These are phyloP conservation scores for Pangasius macronema DNA, from an alignment of 2,797 vertebrate genomes.

Conservation along the genomic window DNA sequence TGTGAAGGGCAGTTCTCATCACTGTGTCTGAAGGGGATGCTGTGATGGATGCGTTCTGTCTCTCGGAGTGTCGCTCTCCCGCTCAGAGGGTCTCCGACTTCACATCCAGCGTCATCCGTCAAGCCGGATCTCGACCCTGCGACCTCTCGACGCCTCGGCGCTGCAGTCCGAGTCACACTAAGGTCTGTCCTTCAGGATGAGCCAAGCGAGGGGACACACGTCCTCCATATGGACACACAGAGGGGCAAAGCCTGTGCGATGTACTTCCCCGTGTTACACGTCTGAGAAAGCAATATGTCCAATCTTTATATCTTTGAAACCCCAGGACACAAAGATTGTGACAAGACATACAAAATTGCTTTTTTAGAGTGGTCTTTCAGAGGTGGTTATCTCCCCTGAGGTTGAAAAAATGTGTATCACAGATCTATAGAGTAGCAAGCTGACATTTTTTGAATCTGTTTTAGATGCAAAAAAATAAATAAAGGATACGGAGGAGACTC, in stretches of 20 bases:
- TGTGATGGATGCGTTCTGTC: constrained; percentile 76
- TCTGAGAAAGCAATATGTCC: constrained; percentile 6
- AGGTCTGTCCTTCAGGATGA: background rate
- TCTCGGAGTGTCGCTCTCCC: constrained; percentile 59
- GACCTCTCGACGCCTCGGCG: background rate
- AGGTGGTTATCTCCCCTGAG: background rate
- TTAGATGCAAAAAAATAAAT: background rate
- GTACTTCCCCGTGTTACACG: background rate
- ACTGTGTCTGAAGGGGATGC: constrained; percentile 66
- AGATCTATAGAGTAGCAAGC: background rate
- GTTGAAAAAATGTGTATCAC: background rate
- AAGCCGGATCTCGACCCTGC: background rate
- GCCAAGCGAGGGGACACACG: background rate
- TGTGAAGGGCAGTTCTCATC: constrained; percentile 64
- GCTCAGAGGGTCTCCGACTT: constrained; percentile 63
- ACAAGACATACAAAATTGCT: constrained; percentile 8
- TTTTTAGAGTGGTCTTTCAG: constrained; percentile 7
- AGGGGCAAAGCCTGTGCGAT: background rate
- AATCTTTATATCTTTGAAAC: constrained; percentile 19
- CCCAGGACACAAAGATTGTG: constrained; percentile 8
- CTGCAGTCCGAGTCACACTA: background rate
- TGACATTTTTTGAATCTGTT: background rate
- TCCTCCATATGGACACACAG: constrained; percentile 20
- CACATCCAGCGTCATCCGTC: constrained; percentile 69
- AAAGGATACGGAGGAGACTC: background rate